Base-by-base conservation (phyloP, 2,113 vertebrate species). In the Orcinus orca region DNA sequence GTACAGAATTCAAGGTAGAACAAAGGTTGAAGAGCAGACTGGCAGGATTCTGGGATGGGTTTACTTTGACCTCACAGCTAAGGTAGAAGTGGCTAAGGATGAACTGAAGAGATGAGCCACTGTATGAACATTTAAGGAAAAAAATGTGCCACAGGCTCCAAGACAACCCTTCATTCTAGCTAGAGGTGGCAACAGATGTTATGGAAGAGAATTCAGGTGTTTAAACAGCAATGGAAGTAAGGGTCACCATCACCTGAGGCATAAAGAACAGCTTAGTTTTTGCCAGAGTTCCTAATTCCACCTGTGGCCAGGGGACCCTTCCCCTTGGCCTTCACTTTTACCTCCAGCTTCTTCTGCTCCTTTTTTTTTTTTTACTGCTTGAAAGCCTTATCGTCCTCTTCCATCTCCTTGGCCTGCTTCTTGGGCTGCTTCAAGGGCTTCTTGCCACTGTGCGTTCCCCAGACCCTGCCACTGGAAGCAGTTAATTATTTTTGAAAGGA, bases 241-340 rank as follows among this genome's bases (percentile, higher is more conserved):
- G 12, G 55, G 20, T 85, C 20, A 41, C 44, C 6, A 33, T 53
- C 8, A 26, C 13, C n/a, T 77, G 14, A 93, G 73, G 53, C 73
- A 29, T 12, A 79, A 77, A 70, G 8, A 85, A 53, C 60, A 65
- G 47, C 25, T 82, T 76, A 47, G 70, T 62, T 60, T 83, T 29
- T 50, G 55, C 90, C 68, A 62, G 41, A 85, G 65, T 85, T 55
- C n/a, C 74, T 63, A 33, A 76, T 53, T 85, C 18, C 55, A 6
- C 31, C 38, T 73, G 23, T 83, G 38, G 29, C 53, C 29, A 1
- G 4, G 7, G 29, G 6, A 2, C 0, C 10, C 13, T 81, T 81
- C 67, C 99, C 99, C 68, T 98, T 90, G 65, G 99, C 99, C 98
- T 99, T 99, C 90, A 98, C 97, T 98, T 99, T 99, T 98, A 99